phyloP scores from a whole-genome alignment of 2,888 invertebrate genomes.

The Idaea aversata region DNA sequence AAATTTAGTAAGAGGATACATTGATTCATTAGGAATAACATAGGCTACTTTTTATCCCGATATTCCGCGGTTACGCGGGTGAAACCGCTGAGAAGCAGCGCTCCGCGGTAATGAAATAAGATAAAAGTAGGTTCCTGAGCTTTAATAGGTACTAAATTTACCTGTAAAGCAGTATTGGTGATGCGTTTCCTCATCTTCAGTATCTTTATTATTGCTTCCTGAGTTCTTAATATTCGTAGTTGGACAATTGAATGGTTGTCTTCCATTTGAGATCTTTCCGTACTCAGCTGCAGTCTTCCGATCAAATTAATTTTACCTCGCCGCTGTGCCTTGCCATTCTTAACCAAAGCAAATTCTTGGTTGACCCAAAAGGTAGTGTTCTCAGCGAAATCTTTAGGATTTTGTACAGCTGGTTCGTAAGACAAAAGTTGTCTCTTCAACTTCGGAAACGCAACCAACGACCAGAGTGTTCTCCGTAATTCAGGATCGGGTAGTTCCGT shows the following conservation, averaged over 20 bases:
- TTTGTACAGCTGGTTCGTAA: conserved; percentile 89
- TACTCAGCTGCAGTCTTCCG: conserved; percentile 96
- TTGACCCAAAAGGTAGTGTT: conserved; percentile 97
- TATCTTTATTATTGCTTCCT: conserved; percentile 99
- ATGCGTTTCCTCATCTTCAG: conserved; percentile 98
- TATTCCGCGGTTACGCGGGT: no score
- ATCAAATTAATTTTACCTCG: conserved; percentile 98
- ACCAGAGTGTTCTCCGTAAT: conserved; percentile 96
- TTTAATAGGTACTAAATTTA: conserved; percentile 34
- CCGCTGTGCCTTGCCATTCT: conserved; percentile 96
- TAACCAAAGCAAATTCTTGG: conserved; percentile 96
- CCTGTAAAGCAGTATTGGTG: conserved; percentile 95
- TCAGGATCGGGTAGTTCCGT: conserved; percentile 98
- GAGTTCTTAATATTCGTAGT: conserved; percentile 93
- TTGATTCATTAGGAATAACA: no score
- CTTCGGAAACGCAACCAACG: conserved; percentile 97
- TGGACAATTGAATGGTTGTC: conserved; percentile 99
- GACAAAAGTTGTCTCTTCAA: conserved; percentile 94
- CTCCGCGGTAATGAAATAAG: neutral
- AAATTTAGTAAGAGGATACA: no score
- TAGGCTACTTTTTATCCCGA: no score
- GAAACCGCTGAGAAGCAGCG: no score
- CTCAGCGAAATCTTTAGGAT: conserved; percentile 96
- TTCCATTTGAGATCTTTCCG: conserved; percentile 96
- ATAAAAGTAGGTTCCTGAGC: neutral